These are phyloP conservation scores for Pantelozetes paolii DNA, from an alignment of 2,888 invertebrate genomes.

Conservation along the genomic window DNA sequence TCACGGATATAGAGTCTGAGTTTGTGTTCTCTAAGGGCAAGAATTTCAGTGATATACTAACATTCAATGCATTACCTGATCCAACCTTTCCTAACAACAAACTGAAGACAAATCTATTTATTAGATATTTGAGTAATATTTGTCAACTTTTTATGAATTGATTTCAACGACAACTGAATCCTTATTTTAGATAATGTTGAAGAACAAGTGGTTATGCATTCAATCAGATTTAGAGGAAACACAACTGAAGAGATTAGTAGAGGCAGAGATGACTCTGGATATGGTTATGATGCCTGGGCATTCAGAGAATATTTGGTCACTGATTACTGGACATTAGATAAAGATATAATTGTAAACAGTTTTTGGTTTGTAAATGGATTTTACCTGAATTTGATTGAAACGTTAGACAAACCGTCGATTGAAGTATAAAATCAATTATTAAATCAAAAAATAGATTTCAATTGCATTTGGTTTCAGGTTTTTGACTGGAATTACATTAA, in stretches of 20 bases:
- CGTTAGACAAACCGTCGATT: neutral
- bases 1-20: neutral
- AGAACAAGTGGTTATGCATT: neutral
- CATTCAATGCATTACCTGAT: neutral
- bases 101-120: neutral
- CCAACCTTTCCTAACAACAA: neutral
- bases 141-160: neutral
- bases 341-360: neutral
- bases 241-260: neutral
- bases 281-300: neutral
- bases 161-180: neutral
- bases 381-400: neutral
- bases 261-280: neutral
- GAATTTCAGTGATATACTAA: neutral
- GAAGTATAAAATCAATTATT: neutral
- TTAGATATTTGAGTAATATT: neutral
- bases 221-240: neutral
- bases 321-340: neutral
- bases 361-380: neutral
- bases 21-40: neutral
- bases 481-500: neutral
- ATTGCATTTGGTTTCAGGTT: neutral
- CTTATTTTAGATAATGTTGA: neutral
- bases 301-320: neutral
- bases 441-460: neutral